Base-by-base conservation (phyloP, 1,140 invertebrate species). In the Lysiphlebus fabarum region DNA sequence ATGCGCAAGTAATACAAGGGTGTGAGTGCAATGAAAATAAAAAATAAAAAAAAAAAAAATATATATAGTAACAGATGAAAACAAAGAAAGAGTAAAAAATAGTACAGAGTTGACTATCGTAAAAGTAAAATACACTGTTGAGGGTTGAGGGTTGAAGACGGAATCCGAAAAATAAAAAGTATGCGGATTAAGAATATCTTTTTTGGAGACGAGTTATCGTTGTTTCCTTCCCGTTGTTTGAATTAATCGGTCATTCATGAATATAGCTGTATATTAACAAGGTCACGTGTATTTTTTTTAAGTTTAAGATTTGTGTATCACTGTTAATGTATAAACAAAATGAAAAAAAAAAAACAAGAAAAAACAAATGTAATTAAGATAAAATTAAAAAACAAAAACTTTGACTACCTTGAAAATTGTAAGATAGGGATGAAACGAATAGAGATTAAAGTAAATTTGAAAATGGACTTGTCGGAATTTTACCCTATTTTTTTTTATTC, bases 161-260 rank as follows among this genome's bases (percentile, higher is more conserved):
- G 63, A 69, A 66, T 68, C 64, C 68, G 62, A 67, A 64, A 68
- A 74, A 77, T 76, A 76, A 76, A 77, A 73, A 75, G 75, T 72
- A 69, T 68, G 68, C 69, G 75, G 75, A 77, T 77, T 77, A 77
- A 76, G 75, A 77, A 77, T 77, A 73, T n/a, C 74, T 77, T 75
- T 74, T 73, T 75, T 73, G 68, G 74, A 75, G 75, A 77, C 75
- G 75, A 77, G 73, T 76, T 76, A 76, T 77, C 74, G 74, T 77
- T 74, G 72, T 70, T 76, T 76, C 70, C 74, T 77, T 75, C 65
- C 74, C 71, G 71, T 75, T 76, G 73, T 75, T 74, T 70, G 74
- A 77, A 77, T 77, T 77, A 77, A 77, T 77, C 75, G 75, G 75
- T 73, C 70, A 75, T 77, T 77, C 68, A 69, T 26, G 49, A 34